Percentiles rank a stretch among this genome's conserved stretches.
phyloP scores from a whole-genome alignment of 37 sponge, comb jelly and placozoan species.

The Chondrosia reniformis region DNA sequence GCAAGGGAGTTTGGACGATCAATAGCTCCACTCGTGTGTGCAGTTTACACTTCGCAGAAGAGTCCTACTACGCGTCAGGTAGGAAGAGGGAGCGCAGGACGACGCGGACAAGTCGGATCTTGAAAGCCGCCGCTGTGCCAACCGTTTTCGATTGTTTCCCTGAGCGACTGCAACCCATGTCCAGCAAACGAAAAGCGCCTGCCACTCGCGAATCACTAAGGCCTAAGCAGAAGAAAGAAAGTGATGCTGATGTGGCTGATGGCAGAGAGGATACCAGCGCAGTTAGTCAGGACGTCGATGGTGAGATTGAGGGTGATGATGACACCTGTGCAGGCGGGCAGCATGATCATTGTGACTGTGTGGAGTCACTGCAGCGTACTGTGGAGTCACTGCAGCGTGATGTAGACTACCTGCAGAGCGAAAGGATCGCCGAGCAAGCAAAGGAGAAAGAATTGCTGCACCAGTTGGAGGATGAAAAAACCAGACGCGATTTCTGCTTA shows the following conservation, averaged over 20 bases:
- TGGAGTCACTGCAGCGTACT: conserved; percentile 12
- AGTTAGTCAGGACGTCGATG: conserved; percentile 2
- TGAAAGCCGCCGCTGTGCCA: not conserved
- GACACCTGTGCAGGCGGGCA: conserved; percentile 4
- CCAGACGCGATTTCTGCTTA: not conserved
- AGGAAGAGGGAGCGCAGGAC: conserved; percentile 7
- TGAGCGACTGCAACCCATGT: not conserved
- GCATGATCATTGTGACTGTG: conserved; percentile 18
- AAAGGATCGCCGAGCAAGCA: conserved; percentile 3
- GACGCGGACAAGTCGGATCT: not conserved
- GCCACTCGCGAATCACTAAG: conserved; percentile 1
- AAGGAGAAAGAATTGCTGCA: not conserved
- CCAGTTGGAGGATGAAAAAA: conserved; percentile 1
- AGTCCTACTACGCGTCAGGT: not conserved
- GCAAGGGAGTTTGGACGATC: conserved; percentile 14
- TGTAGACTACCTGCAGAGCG: not conserved
- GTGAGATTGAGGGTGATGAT: not conserved
- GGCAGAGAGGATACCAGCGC: conserved; percentile 1
- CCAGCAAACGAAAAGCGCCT: conserved; percentile 17
- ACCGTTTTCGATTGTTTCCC: conserved; percentile 12
- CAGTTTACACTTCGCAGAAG: conserved; percentile 8
- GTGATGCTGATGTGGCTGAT: conserved; percentile 4
- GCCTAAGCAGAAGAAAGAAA: conserved; percentile 10
- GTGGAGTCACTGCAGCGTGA: not conserved
- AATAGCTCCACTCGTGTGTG: conserved; percentile 13